Evolutionary conservation across 2,113 vertebrate species (phyloP).

Genomic region (Eidolon helvum): DNA sequence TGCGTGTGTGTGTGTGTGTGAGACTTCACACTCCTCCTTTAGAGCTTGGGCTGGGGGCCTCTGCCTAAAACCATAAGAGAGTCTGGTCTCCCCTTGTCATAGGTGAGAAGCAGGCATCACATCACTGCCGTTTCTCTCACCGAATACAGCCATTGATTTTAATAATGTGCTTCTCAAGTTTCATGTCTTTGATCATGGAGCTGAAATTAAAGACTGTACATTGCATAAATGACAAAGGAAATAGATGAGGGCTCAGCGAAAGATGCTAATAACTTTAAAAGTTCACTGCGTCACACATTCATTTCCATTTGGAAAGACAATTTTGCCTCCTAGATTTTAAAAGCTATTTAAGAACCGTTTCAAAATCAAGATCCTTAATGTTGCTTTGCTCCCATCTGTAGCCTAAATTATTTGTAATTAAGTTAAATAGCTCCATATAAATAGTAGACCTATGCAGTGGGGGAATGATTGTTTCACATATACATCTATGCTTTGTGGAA

Average conservation of each 20-base stretch:
- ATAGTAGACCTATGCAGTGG: slow-evolving; percentile 68
- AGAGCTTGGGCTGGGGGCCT: slow-evolving; percentile 7
- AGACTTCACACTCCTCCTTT: neutral
- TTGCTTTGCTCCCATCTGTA: slow-evolving; percentile 76
- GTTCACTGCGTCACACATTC: slow-evolving; percentile 54
- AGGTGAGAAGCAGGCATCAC: slow-evolving; percentile 50
- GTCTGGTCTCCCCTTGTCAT: neutral
- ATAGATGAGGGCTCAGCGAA: slow-evolving; percentile 57
- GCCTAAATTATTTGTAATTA: slow-evolving; percentile 77
- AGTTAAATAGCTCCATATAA: slow-evolving; percentile 78
- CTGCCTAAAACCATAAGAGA: slow-evolving; percentile 20
- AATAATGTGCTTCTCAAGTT: slow-evolving; percentile 48
- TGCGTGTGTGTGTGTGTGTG: neutral
- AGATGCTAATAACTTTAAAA: slow-evolving; percentile 58
- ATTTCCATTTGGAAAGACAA: slow-evolving; percentile 76
- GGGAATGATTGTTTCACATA: slow-evolving; percentile 64
- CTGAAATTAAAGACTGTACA: slow-evolving; percentile 58
- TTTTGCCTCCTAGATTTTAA: slow-evolving; percentile 77
- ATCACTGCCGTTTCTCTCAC: neutral
- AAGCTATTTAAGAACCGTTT: slow-evolving; percentile 76
- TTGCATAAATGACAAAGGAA: slow-evolving; percentile 62
- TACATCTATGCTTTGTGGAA: slow-evolving; percentile 29
- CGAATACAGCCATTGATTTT: slow-evolving; percentile 26
- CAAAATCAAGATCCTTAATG: slow-evolving; percentile 75
- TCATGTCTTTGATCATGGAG: slow-evolving; percentile 61